phyloP scores from a whole-genome alignment of 2,113 vertebrate genomes.

The human (Homo sapiens) region GRCh38 chr3:22298501-22299000 shows the following conservation, averaged over 20 bases:
- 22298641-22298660: background rate
- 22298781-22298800: background rate
- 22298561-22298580: no score
- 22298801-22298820: background rate
- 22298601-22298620: fast-evolving
- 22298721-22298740: background rate
- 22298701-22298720: background rate
- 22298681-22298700: background rate
- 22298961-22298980: background rate
- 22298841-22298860: background rate
- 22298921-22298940: background rate
- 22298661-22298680: background rate
- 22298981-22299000: background rate
- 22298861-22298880: background rate
- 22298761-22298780: background rate
- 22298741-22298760: background rate
- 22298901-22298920: background rate
- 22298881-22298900: background rate
- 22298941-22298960: conserved; percentile 3
- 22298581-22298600: background rate
- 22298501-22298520: no score
- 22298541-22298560: no score
- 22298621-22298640: background rate
- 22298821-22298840: background rate
- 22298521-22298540: no score